Percentiles rank a stretch among this genome's conserved stretches.
These are phyloP conservation scores for Drosophila dunni DNA, from an alignment of 1,140 invertebrate species.

Conservation along the genomic window DNA sequence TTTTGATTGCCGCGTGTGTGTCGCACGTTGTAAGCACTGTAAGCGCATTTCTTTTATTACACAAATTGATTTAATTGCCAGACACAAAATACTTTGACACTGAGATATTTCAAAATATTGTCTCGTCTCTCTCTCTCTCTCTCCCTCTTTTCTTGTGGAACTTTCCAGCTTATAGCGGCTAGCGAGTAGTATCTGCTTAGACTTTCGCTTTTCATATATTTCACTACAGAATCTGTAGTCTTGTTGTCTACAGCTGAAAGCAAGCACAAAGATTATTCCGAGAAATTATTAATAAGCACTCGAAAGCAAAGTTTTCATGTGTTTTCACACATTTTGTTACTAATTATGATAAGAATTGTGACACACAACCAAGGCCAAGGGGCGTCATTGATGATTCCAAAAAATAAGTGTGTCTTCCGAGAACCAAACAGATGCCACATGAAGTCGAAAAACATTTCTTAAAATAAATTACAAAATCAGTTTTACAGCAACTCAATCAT, in stretches of 20 bases:
- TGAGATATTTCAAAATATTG: conserved; percentile 16
- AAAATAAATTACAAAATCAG: too few species aligned
- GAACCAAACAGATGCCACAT: too few species aligned
- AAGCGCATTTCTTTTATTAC: conserved; percentile 71
- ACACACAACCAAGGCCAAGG: too few species aligned
- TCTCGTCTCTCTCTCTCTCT: neutral
- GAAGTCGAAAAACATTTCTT: too few species aligned
- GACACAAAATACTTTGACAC: conserved; percentile 61
- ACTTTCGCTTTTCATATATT: conserved; percentile 63
- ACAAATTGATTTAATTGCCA: conserved; percentile 63
- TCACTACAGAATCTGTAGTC: neutral
- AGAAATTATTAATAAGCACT: too few species aligned
- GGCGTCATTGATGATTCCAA: too few species aligned
- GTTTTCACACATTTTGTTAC: too few species aligned
- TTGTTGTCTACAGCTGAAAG: neutral
- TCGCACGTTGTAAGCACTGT: conserved; percentile 38
- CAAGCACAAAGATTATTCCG: too few species aligned
- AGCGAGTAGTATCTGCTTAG: conserved; percentile 24
- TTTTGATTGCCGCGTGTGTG: conserved; percentile 45
- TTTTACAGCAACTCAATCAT: too few species aligned
- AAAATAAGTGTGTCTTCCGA: too few species aligned
- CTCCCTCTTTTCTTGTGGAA: neutral
- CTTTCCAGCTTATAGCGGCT: conserved; percentile 37
- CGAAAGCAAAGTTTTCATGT: too few species aligned
- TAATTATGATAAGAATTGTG: too few species aligned